phyloP scores from a whole-genome alignment of 35 echinoderm and acorn worm genomes.

The Eucidaris tribuloides region DNA sequence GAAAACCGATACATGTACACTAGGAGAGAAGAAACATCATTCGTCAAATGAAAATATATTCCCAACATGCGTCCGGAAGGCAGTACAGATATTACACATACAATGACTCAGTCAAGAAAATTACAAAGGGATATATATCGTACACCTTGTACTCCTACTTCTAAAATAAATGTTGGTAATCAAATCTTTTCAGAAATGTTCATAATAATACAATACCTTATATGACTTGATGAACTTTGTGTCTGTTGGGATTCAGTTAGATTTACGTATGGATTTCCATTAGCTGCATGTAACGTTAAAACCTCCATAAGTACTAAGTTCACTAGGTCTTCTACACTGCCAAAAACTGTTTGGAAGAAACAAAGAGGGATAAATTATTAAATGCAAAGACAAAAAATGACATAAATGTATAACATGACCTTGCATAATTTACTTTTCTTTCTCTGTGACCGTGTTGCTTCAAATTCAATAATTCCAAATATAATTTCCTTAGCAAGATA shows the following conservation, averaged over 20 bases:
- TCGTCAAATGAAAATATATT: no score
- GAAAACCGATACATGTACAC: no score
- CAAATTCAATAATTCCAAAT: no score
- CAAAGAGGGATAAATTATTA: not conserved
- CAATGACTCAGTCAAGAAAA: not conserved
- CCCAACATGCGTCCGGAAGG: not conserved
- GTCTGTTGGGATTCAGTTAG: constrained; percentile 37
- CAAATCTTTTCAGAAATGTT: not conserved
- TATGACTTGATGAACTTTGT: not conserved
- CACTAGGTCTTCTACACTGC: constrained; percentile 84
- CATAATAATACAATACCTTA: no score
- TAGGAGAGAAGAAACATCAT: no score
- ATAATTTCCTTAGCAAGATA: no score
- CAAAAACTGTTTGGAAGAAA: constrained; percentile 58
- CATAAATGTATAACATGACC: no score
- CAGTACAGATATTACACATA: not conserved
- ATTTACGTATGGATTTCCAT: constrained; percentile 68
- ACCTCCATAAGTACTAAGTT: constrained; percentile 88
- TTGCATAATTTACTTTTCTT: no score
- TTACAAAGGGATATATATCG: not conserved
- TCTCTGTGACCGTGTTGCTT: no score
- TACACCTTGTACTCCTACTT: no score
- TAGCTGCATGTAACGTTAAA: constrained; percentile 49
- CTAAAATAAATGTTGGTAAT: not conserved
- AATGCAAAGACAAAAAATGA: not conserved